Evolutionary conservation across 2,113 vertebrate genomes (phyloP), one percentile per base, ranked within the genome.

Genomic region (Apteryx owenii): DNA sequence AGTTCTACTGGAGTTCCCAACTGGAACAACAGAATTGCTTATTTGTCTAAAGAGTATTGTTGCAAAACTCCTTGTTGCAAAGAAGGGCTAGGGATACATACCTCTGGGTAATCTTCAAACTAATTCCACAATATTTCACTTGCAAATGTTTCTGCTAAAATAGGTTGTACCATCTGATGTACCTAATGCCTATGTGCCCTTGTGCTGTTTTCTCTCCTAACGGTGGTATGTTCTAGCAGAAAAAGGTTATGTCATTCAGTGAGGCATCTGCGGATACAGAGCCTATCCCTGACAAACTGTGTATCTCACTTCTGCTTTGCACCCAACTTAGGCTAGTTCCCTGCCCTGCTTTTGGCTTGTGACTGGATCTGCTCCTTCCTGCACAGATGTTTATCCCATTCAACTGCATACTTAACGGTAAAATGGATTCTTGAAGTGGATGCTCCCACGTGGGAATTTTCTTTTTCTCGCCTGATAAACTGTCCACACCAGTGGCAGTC

Each of bases 381-480:
- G 81, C 89, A 85, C 91, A 96, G 95, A 93, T 97, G 87, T 86
- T 97, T 86, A 64, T 90, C 88, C 94, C 77, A 61, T 73, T 97
- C 92, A 61, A 42, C 83, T 97, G 88, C 80, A 82, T 61, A n/a
- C 72, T 93, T 92, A 89, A 95, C 53, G 68, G 96, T 64, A 90
- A 96, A 90, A 91, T 38, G 23, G 88, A 77, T 94, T 86, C 90
- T 94, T 93, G 17, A 36, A 96, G 72, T 92, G 94, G 77, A 72
- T 95, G 69, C 75, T 96, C 7, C 5, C 81, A 69, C 58, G 56
- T 64, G 84, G 65, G 85, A 95, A 53, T 22, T 82, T 65, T 71
- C 80, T 71, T 96, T 77, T 95, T 94, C 72, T 97, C 81, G 90
- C 42, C 46, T 51, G 71, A 96, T 72, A 91, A 46, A 12, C 88